Evolutionary conservation across 2,888 invertebrate genomes (phyloP).

Genomic region (Trilocha varians): DNA sequence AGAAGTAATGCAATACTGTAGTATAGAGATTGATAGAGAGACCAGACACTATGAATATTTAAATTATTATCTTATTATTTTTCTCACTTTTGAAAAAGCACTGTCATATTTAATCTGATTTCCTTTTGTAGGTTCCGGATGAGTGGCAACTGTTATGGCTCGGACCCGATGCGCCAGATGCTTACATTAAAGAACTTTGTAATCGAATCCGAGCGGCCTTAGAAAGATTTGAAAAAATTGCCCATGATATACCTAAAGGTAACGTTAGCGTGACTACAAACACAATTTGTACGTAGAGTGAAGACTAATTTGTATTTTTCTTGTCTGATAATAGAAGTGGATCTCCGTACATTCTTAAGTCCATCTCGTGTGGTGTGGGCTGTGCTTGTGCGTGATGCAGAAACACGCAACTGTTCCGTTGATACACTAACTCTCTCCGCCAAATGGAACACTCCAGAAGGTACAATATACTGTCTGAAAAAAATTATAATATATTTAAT

Average conservation of each 20-base stretch:
- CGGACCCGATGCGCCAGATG: slow-evolving; percentile 39
- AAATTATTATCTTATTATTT: too few species aligned
- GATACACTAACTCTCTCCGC: slow-evolving; percentile 24
- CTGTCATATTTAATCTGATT: background rate
- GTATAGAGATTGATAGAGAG: too few species aligned
- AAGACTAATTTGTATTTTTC: too few species aligned
- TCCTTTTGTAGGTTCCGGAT: slow-evolving; percentile 39
- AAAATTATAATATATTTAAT: too few species aligned
- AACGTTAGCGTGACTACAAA: too few species aligned
- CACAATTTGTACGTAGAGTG: background rate
- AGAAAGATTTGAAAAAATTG: slow-evolving; percentile 5
- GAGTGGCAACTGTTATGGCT: slow-evolving; percentile 55
- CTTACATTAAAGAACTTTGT: slow-evolving; percentile 47
- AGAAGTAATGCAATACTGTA: too few species aligned
- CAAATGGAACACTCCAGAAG: slow-evolving; percentile 27
- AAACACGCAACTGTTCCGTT: slow-evolving; percentile 18
- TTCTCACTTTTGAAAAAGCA: background rate
- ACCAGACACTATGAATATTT: too few species aligned
- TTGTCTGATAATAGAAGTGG: slow-evolving; percentile 49
- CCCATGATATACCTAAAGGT: slow-evolving; percentile 42
- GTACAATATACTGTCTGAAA: too few species aligned
- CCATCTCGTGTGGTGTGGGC: slow-evolving; percentile 42
- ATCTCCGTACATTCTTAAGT: slow-evolving; percentile 40
- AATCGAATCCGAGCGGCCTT: slow-evolving; percentile 44
- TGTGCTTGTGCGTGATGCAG: slow-evolving; percentile 39